A percentile compares a stretch with the other conserved stretches of the same genome.
These are phyloP conservation scores for Drosophila phalerata DNA, from an alignment of 2,888 invertebrate genomes.

Conservation along the genomic window DNA sequence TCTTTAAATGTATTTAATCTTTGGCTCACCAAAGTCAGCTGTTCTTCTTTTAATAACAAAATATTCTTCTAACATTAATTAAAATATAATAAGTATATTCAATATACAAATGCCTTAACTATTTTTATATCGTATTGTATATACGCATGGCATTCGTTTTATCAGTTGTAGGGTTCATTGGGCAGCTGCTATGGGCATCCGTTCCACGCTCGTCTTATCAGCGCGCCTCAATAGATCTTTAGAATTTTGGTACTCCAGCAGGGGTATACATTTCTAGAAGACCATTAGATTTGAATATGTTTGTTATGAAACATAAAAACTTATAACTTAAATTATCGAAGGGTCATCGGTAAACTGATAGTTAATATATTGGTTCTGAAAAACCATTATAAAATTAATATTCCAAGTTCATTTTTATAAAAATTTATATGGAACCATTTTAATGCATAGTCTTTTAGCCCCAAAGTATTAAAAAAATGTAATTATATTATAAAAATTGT, in stretches of 20 bases:
- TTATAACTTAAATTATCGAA: neutral
- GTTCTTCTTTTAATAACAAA: neutral
- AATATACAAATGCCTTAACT: neutral
- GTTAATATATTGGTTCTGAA: no score
- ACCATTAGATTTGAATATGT: neutral
- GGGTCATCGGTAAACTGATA: no score
- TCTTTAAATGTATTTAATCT: neutral
- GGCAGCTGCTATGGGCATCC: conserved; percentile 43
- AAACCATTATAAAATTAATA: no score
- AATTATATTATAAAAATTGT: no score
- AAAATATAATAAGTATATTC: neutral
- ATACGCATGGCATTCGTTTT: conserved; percentile 13
- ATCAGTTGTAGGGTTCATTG: conserved; percentile 44
- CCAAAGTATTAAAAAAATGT: no score
- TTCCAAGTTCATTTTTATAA: no score
- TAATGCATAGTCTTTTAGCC: no score
- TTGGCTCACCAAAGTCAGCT: neutral
- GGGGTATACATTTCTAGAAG: neutral
- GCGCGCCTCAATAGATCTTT: conserved; percentile 15
- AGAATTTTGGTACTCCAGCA: conserved; percentile 3
- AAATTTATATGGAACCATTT: no score
- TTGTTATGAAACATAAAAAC: neutral
- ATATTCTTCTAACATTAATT: neutral
- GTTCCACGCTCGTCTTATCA: conserved; percentile 29
- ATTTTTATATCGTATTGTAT: conserved; percentile 3